phyloP scores from a whole-genome alignment of 2,888 invertebrate species.

The Axea sp. region DNA sequence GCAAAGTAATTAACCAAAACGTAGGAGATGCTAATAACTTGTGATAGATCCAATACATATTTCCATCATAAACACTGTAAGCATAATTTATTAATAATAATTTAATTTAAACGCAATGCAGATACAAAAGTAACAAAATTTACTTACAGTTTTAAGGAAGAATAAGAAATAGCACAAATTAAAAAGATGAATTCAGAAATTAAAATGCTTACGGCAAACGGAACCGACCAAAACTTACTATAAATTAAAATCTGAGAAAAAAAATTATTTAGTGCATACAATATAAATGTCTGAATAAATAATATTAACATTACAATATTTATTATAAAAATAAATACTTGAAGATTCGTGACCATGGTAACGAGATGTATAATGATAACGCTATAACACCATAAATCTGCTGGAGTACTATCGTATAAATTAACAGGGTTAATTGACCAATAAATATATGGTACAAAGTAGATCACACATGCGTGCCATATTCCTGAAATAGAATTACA shows the following conservation, averaged over 20 bases:
- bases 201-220: slow-evolving; percentile 81
- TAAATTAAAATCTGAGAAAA: slow-evolving; percentile 76
- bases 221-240: slow-evolving; percentile 83
- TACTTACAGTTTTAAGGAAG: slow-evolving; percentile 83
- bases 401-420: slow-evolving; percentile 80
- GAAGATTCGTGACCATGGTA: slow-evolving; percentile 70
- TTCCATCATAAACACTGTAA: slow-evolving; percentile 2
- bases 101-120: not conserved
- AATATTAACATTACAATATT: no score
- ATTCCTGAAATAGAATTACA: slow-evolving; percentile 77
- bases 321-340: slow-evolving; percentile 70
- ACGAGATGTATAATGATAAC: slow-evolving; percentile 73
- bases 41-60: slow-evolving; percentile 4
- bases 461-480: slow-evolving; percentile 85
- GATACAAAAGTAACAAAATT: not conserved
- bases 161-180: slow-evolving; percentile 81
- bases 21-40: slow-evolving; percentile 1
- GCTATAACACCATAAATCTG: slow-evolving; percentile 80
- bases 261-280: not conserved
- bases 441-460: slow-evolving; percentile 80
- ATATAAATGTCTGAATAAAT: no score
- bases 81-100: not conserved
- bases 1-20: not conserved
- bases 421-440: slow-evolving; percentile 80
- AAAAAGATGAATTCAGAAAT: slow-evolving; percentile 82